Evolutionary conservation across 2,888 invertebrate species (phyloP).

Genomic region (Drosophila neoperkinsi): DNA sequence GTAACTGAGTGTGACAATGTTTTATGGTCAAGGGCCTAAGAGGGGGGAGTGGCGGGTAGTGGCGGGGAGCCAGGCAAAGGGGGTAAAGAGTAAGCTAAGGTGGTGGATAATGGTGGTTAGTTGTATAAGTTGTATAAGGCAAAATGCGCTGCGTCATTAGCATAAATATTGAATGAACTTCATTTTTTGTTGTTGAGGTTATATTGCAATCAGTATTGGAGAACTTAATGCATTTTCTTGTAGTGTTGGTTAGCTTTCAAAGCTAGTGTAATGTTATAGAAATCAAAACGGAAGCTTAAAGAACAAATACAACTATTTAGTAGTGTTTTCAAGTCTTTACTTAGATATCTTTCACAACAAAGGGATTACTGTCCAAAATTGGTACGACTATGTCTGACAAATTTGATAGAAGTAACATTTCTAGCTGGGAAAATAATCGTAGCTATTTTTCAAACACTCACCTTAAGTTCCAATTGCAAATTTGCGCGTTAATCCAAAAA

Average conservation of each 20-base stretch:
- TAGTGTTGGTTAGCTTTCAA: background rate
- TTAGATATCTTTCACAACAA: background rate
- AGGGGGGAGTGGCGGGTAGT: background rate
- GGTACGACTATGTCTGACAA: background rate
- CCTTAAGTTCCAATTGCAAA: conserved; percentile 75
- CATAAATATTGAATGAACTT: conserved; percentile 25
- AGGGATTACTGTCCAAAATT: background rate
- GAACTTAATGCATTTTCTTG: background rate
- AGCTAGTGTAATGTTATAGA: background rate
- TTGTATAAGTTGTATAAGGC: conserved; percentile 17
- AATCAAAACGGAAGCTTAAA: background rate
- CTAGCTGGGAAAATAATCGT: background rate
- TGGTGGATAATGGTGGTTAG: conserved; percentile 11
- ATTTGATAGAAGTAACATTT: rapidly evolving
- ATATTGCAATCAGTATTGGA: background rate
- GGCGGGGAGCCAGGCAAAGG: background rate
- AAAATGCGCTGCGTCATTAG: conserved; percentile 46
- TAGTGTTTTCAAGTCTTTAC: background rate
- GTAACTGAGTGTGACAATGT: conserved; percentile 47
- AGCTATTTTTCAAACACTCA: conserved; percentile 26
- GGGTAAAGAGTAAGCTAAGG: background rate
- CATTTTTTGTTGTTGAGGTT: conserved; percentile 18
- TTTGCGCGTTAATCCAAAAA: conserved; percentile 72
- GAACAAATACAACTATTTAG: background rate
- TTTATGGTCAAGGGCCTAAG: background rate